Percentiles rank a stretch among this genome's conserved stretches.
Conservation (phyloP, 2,797 vertebrate genomes). For the Scolopax bukidnonensis region DNA sequence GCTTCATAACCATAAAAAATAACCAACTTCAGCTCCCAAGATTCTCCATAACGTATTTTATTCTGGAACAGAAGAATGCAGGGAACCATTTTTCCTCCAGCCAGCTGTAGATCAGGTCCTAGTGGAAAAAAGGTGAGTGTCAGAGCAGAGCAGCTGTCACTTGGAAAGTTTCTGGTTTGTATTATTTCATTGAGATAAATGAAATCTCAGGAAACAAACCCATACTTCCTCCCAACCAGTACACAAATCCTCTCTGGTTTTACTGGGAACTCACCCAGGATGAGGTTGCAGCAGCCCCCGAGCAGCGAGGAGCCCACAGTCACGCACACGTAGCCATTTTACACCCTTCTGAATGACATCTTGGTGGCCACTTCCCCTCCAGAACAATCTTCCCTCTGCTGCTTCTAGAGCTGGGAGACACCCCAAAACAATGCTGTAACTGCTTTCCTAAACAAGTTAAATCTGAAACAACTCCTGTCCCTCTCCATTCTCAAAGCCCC, state of each 20-base stretch:
- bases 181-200: not conserved
- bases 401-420: not conserved
- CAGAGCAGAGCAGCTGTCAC: not conserved
- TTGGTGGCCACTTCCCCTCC: not conserved
- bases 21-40: accelerated
- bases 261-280: not conserved
- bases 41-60: not conserved
- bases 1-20: no score
- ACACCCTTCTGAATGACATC: accelerated
- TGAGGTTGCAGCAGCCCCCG: not conserved
- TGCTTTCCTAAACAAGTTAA: not conserved
- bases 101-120: not conserved
- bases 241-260: not conserved
- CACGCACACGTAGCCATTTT: not conserved
- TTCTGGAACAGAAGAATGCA: not conserved
- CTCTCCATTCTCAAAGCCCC: not conserved
- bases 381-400: not conserved
- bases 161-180: not conserved
- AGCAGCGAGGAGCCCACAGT: not conserved
- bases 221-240: accelerated
- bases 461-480: not conserved
- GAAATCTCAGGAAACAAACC: not conserved
- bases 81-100: not conserved
- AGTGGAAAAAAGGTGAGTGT: not conserved
- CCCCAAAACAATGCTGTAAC: not conserved